A percentile compares a stretch with the other conserved stretches of the same genome.
Evolutionary conservation across 37 sponge, comb jelly and placozoan genomes (phyloP).

Genomic region (Aphrocallistes beatrix): DNA sequence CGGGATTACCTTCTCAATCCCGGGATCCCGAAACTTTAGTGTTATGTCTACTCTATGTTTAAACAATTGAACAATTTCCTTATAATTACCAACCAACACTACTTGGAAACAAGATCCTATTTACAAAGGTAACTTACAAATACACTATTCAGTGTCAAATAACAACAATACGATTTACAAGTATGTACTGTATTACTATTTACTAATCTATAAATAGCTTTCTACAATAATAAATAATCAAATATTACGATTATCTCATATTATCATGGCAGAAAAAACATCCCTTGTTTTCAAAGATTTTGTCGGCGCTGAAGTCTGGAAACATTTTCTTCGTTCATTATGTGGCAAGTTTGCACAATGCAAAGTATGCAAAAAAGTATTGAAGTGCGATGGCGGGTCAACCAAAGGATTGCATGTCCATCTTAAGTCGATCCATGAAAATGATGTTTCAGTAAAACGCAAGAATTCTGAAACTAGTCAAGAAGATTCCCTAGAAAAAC

Average conservation of each 20-base stretch:
- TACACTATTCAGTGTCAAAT: constrained; percentile 5
- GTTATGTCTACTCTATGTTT: too few species aligned
- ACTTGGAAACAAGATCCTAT: too few species aligned
- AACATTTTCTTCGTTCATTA: neutral
- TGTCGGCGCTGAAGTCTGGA: constrained; percentile 7
- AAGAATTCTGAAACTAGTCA: neutral
- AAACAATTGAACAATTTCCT: too few species aligned
- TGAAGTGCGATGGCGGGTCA: constrained; percentile 8
- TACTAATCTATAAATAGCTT: too few species aligned
- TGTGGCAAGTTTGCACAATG: neutral
- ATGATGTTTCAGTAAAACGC: constrained; percentile 8
- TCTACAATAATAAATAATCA: too few species aligned
- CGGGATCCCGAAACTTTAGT: too few species aligned
- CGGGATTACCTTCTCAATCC: too few species aligned
- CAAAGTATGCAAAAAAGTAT: constrained; percentile 12
- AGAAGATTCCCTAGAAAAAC: constrained; percentile 10
- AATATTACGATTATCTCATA: neutral
- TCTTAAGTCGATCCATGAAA: constrained; percentile 1
- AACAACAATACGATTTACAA: constrained; percentile 1
- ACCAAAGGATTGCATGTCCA: constrained; percentile 17
- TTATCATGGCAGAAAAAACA: neutral
- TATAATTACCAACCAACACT: too few species aligned
- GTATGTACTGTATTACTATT: too few species aligned
- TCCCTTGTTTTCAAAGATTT: neutral
- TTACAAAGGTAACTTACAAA: too few species aligned